Conservation (phyloP, 2,113 vertebrate genomes). For the Morone chrysops region DNA sequence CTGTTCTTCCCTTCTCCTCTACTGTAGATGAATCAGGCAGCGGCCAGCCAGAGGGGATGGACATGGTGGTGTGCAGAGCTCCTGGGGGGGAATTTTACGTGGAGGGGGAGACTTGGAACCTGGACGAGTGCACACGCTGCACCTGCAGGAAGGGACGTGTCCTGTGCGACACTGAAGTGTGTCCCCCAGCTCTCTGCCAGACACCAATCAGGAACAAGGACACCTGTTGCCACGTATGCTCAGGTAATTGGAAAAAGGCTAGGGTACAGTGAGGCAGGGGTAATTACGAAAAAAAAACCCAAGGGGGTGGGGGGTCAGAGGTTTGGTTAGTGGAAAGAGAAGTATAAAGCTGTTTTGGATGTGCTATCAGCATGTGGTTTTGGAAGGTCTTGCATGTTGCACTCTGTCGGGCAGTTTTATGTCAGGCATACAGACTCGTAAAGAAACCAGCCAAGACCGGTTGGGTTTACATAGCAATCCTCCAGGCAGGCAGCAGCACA, state of each 20-base stretch:
- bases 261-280: background rate
- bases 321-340: background rate
- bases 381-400: conserved; percentile 57
- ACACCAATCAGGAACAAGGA: conserved; percentile 80
- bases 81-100: conserved; percentile 85
- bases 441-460: conserved; percentile 75
- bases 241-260: conserved; percentile 73
- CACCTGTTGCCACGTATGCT: conserved; percentile 84
- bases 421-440: conserved; percentile 73
- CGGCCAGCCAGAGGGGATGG: conserved; percentile 83
- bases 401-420: conserved; percentile 70
- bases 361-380: conserved; percentile 73
- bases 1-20: background rate
- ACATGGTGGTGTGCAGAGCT: conserved; percentile 86
- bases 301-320: background rate
- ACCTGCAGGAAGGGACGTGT: conserved; percentile 86
- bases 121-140: conserved; percentile 87
- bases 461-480: conserved; percentile 63
- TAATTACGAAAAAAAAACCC: background rate
- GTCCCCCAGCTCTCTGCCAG: conserved; percentile 86
- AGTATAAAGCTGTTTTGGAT: conserved; percentile 43
- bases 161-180: conserved; percentile 86
- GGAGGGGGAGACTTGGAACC: conserved; percentile 88
- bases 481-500: conserved; percentile 64
- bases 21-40: conserved; percentile 86